These are phyloP conservation scores for rabbit (Oryctolagus cuniculus) DNA, from an alignment of 2,113 vertebrate species.

Conservation along the genomic window DNA sequence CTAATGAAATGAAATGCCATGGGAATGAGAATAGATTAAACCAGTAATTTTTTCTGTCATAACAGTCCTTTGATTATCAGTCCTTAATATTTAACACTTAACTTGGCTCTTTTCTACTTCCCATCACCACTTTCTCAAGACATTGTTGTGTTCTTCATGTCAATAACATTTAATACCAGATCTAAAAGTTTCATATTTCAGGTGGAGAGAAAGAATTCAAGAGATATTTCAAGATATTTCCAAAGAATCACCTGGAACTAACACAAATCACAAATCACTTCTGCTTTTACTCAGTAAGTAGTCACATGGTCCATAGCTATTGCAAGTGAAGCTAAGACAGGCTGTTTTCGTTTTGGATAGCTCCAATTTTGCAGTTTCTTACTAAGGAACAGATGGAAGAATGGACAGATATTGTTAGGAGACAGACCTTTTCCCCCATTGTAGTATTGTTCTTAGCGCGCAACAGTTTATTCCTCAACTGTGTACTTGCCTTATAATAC, in stretches of 20 bases:
- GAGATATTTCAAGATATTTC: neutral
- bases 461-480: too few relatives aligned
- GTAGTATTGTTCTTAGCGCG: too few relatives aligned
- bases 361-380: neutral
- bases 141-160: neutral
- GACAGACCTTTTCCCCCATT: too few relatives aligned
- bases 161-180: neutral
- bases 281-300: rapidly evolving
- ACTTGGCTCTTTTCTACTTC: neutral
- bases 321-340: neutral
- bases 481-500: too few relatives aligned
- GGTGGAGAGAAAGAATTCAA: neutral
- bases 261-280: neutral
- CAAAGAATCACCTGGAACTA: neutral
- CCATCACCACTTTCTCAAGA: neutral
- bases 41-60: neutral
- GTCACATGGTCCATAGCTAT: neutral
- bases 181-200: neutral
- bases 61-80: neutral
- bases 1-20: neutral
- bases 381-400: neutral
- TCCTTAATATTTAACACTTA: neutral
- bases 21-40: neutral
- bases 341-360: neutral
- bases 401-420: neutral